phyloP scores from a whole-genome alignment of 1,140 invertebrate genomes.

The Panagrolaimus sp. region DNA sequence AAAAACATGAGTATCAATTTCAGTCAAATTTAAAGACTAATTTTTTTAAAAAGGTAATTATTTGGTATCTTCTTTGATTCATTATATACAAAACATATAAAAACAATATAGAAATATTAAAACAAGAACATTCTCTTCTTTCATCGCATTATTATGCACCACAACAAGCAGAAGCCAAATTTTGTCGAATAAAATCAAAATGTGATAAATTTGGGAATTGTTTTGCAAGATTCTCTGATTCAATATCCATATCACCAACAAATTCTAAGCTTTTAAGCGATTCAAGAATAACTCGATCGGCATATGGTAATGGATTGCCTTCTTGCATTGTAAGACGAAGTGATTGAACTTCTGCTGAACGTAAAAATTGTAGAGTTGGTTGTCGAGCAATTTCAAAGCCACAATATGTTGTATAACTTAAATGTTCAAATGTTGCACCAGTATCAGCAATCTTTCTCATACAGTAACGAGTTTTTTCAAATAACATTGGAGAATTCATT shows the following conservation, averaged over 20 bases:
- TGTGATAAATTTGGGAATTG: conserved; percentile 41
- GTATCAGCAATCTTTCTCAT: conserved; percentile 35
- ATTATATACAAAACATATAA: too few relatives aligned
- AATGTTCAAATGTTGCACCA: conserved; percentile 43
- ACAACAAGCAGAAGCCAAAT: conserved; percentile 27
- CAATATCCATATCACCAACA: conserved; percentile 30
- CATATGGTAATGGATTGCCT: conserved; percentile 25
- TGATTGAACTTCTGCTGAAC: conserved; percentile 26
- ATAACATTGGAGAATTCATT: conserved; percentile 31
- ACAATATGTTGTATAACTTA: conserved; percentile 45
- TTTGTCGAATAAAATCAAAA: conserved; percentile 33
- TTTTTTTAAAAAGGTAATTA: too few relatives aligned
- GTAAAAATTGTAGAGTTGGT: conserved; percentile 37
- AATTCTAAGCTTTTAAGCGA: conserved; percentile 29
- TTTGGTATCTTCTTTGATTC: too few relatives aligned
- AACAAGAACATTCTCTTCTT: too few relatives aligned
- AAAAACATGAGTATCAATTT: too few relatives aligned
- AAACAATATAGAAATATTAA: too few relatives aligned
- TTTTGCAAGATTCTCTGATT: conserved; percentile 17
- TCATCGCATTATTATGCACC: too few relatives aligned
- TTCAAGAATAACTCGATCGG: conserved; percentile 21
- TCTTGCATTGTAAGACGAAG: conserved; percentile 46
- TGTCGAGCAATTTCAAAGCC: conserved; percentile 41
- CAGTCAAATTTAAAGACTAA: too few relatives aligned
- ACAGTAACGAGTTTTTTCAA: conserved; percentile 28